Percentiles rank a stretch among this genome's conserved stretches.
These are phyloP conservation scores for Eupithecia pulchellata DNA, from an alignment of 2,888 invertebrate species.

Conservation along the genomic window DNA sequence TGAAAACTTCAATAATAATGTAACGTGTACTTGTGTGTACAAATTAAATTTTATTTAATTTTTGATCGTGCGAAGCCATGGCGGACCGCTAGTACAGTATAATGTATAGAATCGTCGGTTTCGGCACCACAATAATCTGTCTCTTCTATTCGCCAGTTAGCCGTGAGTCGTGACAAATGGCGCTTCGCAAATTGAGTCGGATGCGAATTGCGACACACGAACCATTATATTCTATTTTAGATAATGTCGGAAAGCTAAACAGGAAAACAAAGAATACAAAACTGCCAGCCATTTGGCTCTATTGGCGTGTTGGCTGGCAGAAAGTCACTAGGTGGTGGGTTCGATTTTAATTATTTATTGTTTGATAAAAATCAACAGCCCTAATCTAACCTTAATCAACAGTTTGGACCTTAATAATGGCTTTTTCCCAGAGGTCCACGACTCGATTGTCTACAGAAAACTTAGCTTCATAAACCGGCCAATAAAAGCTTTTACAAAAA, in stretches of 20 bases:
- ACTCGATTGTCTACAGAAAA: no score
- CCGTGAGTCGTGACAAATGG: conserved; percentile 68
- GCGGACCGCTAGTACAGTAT: no score
- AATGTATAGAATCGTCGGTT: background rate
- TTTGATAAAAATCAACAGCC: no score
- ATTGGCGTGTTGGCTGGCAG: background rate
- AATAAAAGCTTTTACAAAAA: no score
- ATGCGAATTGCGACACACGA: conserved; percentile 55
- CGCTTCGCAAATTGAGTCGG: conserved; percentile 64
- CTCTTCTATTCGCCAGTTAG: conserved; percentile 37
- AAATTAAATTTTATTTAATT: no score
- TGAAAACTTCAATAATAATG: no score
- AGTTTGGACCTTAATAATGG: no score
- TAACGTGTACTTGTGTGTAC: no score
- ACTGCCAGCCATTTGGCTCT: background rate
- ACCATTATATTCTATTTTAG: conserved; percentile 56
- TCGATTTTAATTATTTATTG: background rate
- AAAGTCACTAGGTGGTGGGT: background rate
- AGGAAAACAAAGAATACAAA: conserved; percentile 20
- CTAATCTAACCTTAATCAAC: no score
- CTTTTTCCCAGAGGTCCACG: no score
- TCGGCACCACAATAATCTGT: background rate
- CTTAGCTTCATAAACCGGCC: no score
- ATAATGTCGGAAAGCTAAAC: conserved; percentile 27
- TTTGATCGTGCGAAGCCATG: no score